These are phyloP conservation scores for Cephalophus harveyi DNA, from an alignment of 2,113 vertebrate species.

Conservation along the genomic window DNA sequence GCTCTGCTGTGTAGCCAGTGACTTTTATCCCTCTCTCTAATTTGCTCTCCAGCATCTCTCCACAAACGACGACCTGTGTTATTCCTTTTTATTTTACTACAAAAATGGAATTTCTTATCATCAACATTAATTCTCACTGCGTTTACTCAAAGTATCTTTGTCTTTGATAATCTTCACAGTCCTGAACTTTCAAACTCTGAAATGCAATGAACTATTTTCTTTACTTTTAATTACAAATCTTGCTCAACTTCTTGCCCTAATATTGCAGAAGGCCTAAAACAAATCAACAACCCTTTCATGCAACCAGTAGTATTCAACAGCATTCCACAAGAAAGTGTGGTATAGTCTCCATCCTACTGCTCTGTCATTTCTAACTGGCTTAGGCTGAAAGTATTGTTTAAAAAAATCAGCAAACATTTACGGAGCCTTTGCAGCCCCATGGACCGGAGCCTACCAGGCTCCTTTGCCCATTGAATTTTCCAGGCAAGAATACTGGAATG, in stretches of 20 bases:
- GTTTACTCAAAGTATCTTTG: background rate
- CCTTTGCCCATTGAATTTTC: background rate
- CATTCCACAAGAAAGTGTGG: background rate
- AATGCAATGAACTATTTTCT: background rate
- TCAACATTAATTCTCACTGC: background rate
- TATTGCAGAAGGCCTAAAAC: background rate
- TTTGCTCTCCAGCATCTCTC: background rate
- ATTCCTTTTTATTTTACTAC: background rate
- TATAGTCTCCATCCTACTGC: background rate
- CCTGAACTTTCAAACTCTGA: background rate
- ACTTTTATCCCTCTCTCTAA: background rate
- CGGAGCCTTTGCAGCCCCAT: background rate
- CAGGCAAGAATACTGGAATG: background rate
- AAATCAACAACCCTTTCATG: background rate
- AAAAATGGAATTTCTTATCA: conserved; percentile 33
- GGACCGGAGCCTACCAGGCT: background rate
- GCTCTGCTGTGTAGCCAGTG: background rate
- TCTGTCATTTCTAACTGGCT: background rate
- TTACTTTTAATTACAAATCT: background rate
- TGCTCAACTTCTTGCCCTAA: background rate
- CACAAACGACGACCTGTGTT: background rate
- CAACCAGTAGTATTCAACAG: background rate
- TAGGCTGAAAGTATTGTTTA: background rate
- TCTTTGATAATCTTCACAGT: background rate
- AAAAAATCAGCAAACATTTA: background rate